Evolutionary conservation across 2,113 vertebrate genomes (phyloP).

Genomic region (Triplophysa siluroides): DNA sequence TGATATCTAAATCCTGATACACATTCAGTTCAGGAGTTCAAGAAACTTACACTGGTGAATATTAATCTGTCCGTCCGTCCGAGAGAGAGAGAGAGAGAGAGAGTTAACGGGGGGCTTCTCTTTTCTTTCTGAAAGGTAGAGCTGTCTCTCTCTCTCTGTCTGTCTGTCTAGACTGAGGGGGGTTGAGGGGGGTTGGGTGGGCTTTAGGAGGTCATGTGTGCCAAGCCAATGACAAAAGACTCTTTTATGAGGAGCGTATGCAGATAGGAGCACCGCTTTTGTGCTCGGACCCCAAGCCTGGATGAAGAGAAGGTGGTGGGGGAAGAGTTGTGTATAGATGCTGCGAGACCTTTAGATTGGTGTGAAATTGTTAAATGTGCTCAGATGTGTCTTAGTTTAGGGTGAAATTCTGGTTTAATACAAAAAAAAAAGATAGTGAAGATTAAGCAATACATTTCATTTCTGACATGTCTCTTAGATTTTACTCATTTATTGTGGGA

Average conservation of each 20-base stretch:
- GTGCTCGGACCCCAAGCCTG: conserved; percentile 77
- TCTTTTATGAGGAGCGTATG: conserved; percentile 81
- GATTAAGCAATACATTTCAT: too few species aligned
- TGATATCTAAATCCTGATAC: too few species aligned
- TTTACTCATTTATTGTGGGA: too few species aligned
- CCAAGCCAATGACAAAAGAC: conserved; percentile 78
- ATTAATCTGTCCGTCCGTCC: not conserved
- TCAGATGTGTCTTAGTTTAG: not conserved
- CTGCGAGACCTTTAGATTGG: conserved; percentile 15
- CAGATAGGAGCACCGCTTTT: conserved; percentile 78
- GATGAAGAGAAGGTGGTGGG: conserved; percentile 58
- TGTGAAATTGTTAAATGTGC: conserved; percentile 22
- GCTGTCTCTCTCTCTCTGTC: conserved; percentile 4
- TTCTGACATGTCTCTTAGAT: too few species aligned
- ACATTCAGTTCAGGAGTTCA: too few species aligned
- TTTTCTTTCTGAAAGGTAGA: too few species aligned
- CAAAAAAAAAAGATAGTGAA: too few species aligned
- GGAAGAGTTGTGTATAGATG: conserved; percentile 44
- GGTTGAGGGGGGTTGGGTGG: conserved; percentile 51
- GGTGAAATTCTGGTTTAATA: too few species aligned
- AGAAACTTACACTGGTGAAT: too few species aligned
- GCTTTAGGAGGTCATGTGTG: conserved; percentile 77
- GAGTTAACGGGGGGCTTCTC: conserved; percentile 17
- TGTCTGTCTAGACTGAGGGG: conserved; percentile 57
- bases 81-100: conserved; percentile 26